Conservation (phyloP, 2,888 invertebrate genomes). For the Lamellibrachia columna region DNA sequence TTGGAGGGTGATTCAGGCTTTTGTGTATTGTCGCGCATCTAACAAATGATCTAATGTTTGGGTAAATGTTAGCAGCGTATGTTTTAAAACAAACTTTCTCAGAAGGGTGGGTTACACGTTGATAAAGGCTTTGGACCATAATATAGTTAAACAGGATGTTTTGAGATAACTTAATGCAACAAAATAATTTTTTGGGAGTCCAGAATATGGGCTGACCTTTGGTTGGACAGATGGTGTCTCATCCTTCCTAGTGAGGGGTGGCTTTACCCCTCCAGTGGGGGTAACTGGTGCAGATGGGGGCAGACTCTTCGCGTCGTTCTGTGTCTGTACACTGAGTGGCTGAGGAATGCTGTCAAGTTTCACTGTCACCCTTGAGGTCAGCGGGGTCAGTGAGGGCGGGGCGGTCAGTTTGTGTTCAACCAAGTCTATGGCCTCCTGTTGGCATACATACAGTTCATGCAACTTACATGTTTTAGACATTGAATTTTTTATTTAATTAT, state of each 20-base stretch:
- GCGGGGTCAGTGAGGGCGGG: background rate
- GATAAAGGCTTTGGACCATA: too few species aligned
- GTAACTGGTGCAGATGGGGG: background rate
- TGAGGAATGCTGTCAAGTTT: background rate
- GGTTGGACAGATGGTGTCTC: background rate
- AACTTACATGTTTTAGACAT: background rate
- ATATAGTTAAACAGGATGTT: too few species aligned
- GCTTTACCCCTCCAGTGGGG: slow-evolving; percentile 13
- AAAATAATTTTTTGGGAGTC: background rate
- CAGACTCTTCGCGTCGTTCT: background rate
- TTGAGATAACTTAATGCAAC: background rate
- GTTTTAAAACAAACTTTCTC: too few species aligned
- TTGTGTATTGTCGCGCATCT: too few species aligned
- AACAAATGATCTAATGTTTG: too few species aligned
- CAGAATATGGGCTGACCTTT: background rate
- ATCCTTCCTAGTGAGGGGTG: background rate
- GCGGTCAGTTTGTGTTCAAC: slow-evolving; percentile 38
- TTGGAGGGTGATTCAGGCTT: too few species aligned
- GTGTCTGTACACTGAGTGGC: background rate
- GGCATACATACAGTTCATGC: background rate
- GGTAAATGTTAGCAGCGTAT: too few species aligned
- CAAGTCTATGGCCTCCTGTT: slow-evolving; percentile 36
- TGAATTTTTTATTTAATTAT: too few species aligned
- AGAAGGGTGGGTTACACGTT: too few species aligned
- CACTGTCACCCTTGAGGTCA: background rate